Evolutionary conservation across 1,140 invertebrate genomes (phyloP), one percentile per base, ranked within the genome.

Genomic region (Adelges cooleyi): DNA sequence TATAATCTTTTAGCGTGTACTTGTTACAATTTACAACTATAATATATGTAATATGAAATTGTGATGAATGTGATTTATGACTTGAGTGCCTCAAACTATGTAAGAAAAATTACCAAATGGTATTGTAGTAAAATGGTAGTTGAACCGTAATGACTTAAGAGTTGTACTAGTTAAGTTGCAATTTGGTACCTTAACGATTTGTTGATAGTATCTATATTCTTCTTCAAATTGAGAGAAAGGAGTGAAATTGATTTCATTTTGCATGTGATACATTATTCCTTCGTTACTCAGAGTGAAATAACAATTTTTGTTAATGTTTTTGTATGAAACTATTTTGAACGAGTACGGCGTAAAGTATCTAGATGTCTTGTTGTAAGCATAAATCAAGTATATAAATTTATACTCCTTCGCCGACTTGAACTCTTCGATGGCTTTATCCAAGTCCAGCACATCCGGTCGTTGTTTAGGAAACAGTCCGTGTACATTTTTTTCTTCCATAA

Each of bases 201-300:
- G 40, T 17, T 44, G 22, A 25, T 44, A 44, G 9, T 10, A n/a
- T 18, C 0, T 44, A 44, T 59, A 59, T 2, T 59, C 38, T 2
- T 44, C 38, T 27, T 44, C 53, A n/a, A 44, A 59, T 18, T 18
- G 10, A 0, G 13, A 4, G 13, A 59, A 59, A 5, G 38, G n/a
- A 2, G 53, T 59, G 6, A 59, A 59, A 8, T 4, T 23, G 17
- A 59, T 17, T 59, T 59, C 53, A 44, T 59, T 42, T 18, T 25
- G 4, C 11, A 59, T 44, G 22, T 59, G 38, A 25, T 36, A 59
- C 53, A 59, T 44, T 11, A 59, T 44, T 33, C 53, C 53, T 27
- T 59, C 38, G 22, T 25, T 59, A 44, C 53, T 59, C 3, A 59
- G n/a, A 5, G 53, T 59, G 15, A 59, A 59, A 27, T 25, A 59